Conservation (phyloP, 2,888 invertebrate genomes). For the Mesoligia furuncula region DNA sequence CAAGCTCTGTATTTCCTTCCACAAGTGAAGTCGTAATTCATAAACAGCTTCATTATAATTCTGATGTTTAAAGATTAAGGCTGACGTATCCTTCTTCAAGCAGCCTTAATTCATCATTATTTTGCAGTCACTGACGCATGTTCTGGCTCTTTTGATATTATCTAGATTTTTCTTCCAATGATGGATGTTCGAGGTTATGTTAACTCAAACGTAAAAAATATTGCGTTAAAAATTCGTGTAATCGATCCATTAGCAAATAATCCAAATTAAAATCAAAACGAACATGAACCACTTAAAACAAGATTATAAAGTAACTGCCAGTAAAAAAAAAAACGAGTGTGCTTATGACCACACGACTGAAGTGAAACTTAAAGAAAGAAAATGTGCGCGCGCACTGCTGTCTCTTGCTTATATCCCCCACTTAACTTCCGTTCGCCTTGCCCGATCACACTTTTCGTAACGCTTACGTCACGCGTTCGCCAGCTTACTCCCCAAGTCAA, state of each 20-base stretch:
- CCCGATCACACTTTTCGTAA: too few species aligned
- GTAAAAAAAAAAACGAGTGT: too few species aligned
- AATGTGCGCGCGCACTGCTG: too few species aligned
- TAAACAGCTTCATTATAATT: slow-evolving; percentile 73
- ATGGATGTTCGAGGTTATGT: neutral
- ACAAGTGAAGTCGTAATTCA: slow-evolving; percentile 59
- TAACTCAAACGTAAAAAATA: neutral
- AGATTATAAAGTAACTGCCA: slow-evolving; percentile 14
- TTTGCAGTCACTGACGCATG: slow-evolving; percentile 12
- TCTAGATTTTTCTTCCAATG: neutral
- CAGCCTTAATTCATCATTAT: slow-evolving; percentile 23
- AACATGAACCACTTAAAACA: slow-evolving; percentile 41
- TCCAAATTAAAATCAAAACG: slow-evolving; percentile 28
- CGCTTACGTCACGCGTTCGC: too few species aligned
- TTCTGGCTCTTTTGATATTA: neutral
- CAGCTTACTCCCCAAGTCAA: too few species aligned
- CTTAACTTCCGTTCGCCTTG: too few species aligned
- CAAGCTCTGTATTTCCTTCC: slow-evolving; percentile 69
- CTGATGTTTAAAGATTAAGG: slow-evolving; percentile 66
- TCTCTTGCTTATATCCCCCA: too few species aligned
- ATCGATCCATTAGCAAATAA: slow-evolving; percentile 16
- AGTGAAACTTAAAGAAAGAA: too few species aligned
- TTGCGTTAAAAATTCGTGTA: neutral
- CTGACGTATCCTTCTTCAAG: slow-evolving; percentile 56
- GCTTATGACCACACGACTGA: too few species aligned